These are phyloP conservation scores for Chironomus striatipennis DNA, from an alignment of 1,140 invertebrate species.

Conservation along the genomic window DNA sequence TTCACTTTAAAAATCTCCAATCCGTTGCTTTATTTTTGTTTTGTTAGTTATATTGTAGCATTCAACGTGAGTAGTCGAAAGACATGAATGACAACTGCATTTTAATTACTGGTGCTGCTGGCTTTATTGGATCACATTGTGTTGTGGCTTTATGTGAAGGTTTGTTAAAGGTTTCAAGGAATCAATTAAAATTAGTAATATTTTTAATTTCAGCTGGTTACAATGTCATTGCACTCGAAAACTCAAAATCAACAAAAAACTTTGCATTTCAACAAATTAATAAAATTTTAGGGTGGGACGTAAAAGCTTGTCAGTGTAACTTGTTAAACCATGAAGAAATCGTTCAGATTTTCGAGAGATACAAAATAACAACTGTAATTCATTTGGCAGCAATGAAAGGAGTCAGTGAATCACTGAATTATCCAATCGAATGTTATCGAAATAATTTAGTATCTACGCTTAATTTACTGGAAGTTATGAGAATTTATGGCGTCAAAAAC, in stretches of 20 bases:
- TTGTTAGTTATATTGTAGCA: not conserved
- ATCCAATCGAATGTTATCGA: conserved; percentile 74
- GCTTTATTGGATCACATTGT: conserved; percentile 94
- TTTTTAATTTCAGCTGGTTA: not conserved
- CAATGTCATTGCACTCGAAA: not conserved
- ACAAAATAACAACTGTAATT: conserved; percentile 57
- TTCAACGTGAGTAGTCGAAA: not conserved
- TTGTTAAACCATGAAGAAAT: not conserved
- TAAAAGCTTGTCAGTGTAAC: not conserved
- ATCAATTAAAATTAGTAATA: not conserved
- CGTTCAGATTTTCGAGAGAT: not conserved
- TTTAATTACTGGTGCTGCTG: conserved; percentile 91
- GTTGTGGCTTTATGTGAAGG: conserved; percentile 61
- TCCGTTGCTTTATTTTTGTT: not conserved
- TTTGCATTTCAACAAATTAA: not conserved
- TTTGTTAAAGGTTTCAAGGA: not conserved
- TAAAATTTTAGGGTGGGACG: not conserved
- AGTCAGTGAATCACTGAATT: conserved; percentile 84
- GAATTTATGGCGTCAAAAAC: conserved; percentile 58
- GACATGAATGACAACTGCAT: conserved; percentile 29
- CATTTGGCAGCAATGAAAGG: conserved; percentile 96
- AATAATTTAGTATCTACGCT: conserved; percentile 85
- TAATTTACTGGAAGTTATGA: conserved; percentile 76
- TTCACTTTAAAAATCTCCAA: not conserved
- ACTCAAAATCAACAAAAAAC: not conserved